These are phyloP conservation scores for Volucella inanis DNA, from an alignment of 2,888 invertebrate species.

Conservation along the genomic window DNA sequence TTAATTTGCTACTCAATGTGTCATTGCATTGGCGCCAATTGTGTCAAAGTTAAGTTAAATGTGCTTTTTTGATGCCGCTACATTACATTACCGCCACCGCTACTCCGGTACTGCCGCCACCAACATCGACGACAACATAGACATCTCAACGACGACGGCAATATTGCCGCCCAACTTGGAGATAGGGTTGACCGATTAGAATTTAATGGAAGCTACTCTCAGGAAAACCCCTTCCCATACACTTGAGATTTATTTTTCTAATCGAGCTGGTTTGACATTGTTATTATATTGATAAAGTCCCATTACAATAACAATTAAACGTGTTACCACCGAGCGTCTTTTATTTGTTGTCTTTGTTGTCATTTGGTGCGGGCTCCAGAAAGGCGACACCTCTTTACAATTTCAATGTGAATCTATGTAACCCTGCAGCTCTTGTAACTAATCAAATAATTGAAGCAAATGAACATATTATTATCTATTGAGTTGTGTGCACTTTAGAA, in stretches of 20 bases:
- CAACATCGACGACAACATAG: background rate
- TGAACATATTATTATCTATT: constrained; percentile 13
- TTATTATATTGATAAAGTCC: constrained; percentile 56
- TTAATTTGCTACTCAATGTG: constrained; percentile 66
- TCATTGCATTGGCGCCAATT: constrained; percentile 71
- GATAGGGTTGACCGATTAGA: constrained; percentile 54
- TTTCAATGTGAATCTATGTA: constrained; percentile 27
- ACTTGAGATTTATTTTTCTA: constrained; percentile 66
- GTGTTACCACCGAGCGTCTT: constrained; percentile 13
- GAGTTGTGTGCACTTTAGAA: constrained; percentile 15
- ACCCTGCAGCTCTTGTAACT: constrained; percentile 30
- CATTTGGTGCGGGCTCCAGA: constrained; percentile 43
- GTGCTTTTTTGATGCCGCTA: constrained; percentile 32
- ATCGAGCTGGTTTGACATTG: constrained; percentile 58
- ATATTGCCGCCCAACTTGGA: constrained; percentile 11
- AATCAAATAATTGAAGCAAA: constrained; percentile 10
- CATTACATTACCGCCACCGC: constrained; percentile 4
- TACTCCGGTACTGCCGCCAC: background rate
- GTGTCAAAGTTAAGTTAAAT: constrained; percentile 56
- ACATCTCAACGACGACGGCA: background rate
- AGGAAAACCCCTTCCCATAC: constrained; percentile 34
- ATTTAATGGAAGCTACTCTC: constrained; percentile 46
- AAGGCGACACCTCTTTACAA: constrained; percentile 49
- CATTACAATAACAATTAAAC: constrained; percentile 52
- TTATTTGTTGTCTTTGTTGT: constrained; percentile 18